Evolutionary conservation across 2,797 vertebrate genomes (phyloP).

Genomic region (Knipowitschia caucasica): DNA sequence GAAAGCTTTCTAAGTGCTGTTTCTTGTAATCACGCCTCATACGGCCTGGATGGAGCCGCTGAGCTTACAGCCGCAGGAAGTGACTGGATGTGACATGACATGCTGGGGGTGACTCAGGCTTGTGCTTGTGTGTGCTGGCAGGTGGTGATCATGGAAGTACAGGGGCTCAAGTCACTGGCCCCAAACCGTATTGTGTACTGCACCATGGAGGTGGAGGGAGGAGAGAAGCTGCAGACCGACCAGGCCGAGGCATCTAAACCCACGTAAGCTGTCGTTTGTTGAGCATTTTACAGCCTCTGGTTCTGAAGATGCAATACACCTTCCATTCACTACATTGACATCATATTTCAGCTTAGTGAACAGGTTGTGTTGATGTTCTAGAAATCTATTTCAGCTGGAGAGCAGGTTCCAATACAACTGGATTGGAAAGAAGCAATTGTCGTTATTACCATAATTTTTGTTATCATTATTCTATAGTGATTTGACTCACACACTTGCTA

Average conservation of each 20-base stretch:
- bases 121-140: slow-evolving; percentile 54
- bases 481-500: no score
- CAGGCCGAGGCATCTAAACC: slow-evolving; percentile 98
- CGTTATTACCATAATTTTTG: no score
- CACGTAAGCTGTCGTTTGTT: slow-evolving; percentile 80
- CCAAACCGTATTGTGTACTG: slow-evolving; percentile 99
- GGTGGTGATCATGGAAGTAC: slow-evolving; percentile 99
- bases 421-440: no score
- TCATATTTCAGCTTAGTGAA: no score
- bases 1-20: no score
- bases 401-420: no score
- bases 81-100: background rate
- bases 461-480: no score
- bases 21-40: no score
- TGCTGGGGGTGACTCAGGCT: background rate
- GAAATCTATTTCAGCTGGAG: no score
- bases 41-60: background rate
- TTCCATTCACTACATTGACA: no score
- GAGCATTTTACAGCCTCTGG: background rate
- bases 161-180: slow-evolving; percentile 94
- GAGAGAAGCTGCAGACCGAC: slow-evolving; percentile 97
- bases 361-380: no score
- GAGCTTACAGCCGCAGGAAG: background rate
- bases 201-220: slow-evolving; percentile 99
- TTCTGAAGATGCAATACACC: background rate